Evolutionary conservation across 2,797 vertebrate species (phyloP).

Genomic region (Scarus forsteni): DNA sequence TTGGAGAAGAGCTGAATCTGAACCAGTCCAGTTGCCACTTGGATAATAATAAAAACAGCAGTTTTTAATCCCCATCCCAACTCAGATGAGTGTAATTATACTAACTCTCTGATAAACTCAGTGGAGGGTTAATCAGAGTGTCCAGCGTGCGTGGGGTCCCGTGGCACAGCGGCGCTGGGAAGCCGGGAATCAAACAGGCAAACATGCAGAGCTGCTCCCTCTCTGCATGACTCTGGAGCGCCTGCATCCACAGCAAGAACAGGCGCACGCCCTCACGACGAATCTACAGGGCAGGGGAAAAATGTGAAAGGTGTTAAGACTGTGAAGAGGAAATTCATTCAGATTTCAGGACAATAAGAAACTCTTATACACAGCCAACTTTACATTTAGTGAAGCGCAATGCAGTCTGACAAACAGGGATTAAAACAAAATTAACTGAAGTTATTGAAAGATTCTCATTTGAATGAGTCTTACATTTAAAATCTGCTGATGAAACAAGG

Average conservation of each 20-base stretch:
- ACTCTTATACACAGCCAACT: neutral
- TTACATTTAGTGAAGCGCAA: too few species aligned
- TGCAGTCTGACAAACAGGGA: too few species aligned
- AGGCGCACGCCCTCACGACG: constrained; percentile 96
- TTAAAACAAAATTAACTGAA: too few species aligned
- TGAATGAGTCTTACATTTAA: too few species aligned
- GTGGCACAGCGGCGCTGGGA: constrained; percentile 93
- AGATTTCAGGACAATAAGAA: neutral
- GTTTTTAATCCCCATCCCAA: too few species aligned
- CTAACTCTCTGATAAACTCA: constrained; percentile 96
- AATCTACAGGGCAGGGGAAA: constrained; percentile 82
- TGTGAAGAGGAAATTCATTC: neutral
- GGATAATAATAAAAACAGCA: too few species aligned
- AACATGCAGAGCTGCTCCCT: constrained; percentile 97
- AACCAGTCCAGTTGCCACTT: too few species aligned
- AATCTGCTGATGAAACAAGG: too few species aligned
- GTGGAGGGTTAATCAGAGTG: constrained; percentile 94
- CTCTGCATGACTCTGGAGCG: constrained; percentile 94
- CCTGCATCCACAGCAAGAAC: constrained; percentile 98
- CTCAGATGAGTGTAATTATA: constrained; percentile 24
- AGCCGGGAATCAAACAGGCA: constrained; percentile 97
- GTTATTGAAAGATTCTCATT: too few species aligned
- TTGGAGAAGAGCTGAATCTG: too few species aligned
- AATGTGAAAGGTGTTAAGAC: neutral
- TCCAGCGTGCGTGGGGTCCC: constrained; percentile 94